Evolutionary conservation across 2,888 invertebrate genomes (phyloP).

Genomic region (Thumatha senex): DNA sequence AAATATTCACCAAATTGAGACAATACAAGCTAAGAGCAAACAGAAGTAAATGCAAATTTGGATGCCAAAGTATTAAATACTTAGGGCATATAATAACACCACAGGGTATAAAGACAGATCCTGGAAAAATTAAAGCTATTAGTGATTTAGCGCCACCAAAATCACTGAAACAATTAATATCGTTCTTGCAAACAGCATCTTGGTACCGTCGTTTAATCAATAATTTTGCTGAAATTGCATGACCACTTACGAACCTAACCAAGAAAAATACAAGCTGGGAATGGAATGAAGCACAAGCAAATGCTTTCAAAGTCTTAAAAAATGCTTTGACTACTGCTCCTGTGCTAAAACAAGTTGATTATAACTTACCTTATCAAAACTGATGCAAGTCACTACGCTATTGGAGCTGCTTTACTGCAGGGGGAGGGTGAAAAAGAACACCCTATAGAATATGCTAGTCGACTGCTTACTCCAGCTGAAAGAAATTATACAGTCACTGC

Average conservation of each 20-base stretch:
- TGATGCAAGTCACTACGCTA: slow-evolving; percentile 1
- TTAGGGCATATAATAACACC: slow-evolving; percentile 7
- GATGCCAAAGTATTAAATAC: slow-evolving; percentile 5
- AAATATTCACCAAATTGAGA: background rate
- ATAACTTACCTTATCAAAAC: slow-evolving; percentile 6
- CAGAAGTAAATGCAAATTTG: slow-evolving; percentile 8
- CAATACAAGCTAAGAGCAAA: background rate
- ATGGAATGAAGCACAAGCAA: slow-evolving; percentile 17
- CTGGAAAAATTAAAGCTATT: background rate
- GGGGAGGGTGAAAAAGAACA: slow-evolving; percentile 19
- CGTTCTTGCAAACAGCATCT: background rate
- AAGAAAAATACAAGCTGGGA: slow-evolving; percentile 5
- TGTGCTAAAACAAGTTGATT: slow-evolving; percentile 12
- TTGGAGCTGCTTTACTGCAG: slow-evolving; percentile 4
- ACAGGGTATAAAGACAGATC: slow-evolving; percentile 6
- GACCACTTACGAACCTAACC: background rate
- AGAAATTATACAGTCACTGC: background rate
- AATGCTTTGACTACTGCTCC: slow-evolving; percentile 8
- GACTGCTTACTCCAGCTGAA: slow-evolving; percentile 10
- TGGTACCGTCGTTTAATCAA: background rate
- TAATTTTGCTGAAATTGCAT: background rate
- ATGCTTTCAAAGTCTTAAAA: slow-evolving; percentile 16
- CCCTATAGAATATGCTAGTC: slow-evolving; percentile 22
- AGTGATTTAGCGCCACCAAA: background rate
- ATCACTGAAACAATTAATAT: background rate